Base-by-base conservation (phyloP, 2,888 invertebrate species). In the Elysia crispata region DNA sequence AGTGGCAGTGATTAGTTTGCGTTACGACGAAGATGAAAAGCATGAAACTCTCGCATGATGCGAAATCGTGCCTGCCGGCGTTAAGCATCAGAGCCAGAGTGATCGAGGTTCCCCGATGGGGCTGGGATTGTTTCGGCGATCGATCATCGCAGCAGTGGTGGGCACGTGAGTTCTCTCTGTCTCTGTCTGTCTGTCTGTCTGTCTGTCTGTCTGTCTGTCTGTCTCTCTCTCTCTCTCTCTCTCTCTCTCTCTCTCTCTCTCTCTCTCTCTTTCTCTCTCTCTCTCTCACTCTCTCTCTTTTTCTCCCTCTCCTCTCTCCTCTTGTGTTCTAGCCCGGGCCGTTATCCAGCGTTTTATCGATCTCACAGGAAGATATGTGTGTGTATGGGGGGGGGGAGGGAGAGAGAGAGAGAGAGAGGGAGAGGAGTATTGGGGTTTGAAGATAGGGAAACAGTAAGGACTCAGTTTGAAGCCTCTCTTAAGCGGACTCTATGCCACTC, bases 251-350 rank as follows among this genome's bases (percentile, higher is more conserved):
- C 62, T 62, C 33, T 62, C 62, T 60, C 33, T 31, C n/a, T 31
- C 33, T 60, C 25, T 66, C 66, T 66, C 66, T 66, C 8, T 66
- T 25, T 6, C 66, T 66, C 74, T 74, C 57, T 74, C 66, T 66
- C 66, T 75, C 75, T 75, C 75, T 75, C 74, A 49, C 50, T 57
- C 41, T 60, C 70, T n/a, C 49, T 41, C 13, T 20, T n/a, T 62
- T 18, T 60, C 31, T 23, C 18, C 33, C 31, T 54, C 41, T 41
- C 41, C 11, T 11, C 41, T 11, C 41, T 41, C 41, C 28, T 20
- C 33, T 28, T 50, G n/a, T 41, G 23, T 28, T 0, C 1, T 25
- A 28, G 28, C 31, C 8, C 23, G 30, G 8, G 15, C 23, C 18
- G 28, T 25, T n/a, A 28, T 28, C 57, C 18, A 28, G 18, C 76